phyloP scores from a whole-genome alignment of 2,888 invertebrate species.

The Drosophila atroscutellata region DNA sequence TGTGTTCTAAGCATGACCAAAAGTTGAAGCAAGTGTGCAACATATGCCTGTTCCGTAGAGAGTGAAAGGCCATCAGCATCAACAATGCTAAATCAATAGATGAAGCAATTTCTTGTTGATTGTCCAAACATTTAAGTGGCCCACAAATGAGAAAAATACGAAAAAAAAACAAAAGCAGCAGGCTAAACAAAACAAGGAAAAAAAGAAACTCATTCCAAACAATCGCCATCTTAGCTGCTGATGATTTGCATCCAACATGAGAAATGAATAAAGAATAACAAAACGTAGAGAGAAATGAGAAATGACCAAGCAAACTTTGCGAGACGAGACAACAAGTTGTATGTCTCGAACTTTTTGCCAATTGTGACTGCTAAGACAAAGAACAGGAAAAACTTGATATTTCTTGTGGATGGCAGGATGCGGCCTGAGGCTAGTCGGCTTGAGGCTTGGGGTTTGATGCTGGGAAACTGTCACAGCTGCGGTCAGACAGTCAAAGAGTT shows the following conservation, averaged over 20 bases:
- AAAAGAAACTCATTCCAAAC: neutral
- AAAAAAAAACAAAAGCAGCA: conserved; percentile 18
- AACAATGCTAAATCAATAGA: conserved; percentile 58
- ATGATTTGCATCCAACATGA: conserved; percentile 52
- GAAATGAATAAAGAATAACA: neutral
- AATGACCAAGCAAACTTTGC: conserved; percentile 50
- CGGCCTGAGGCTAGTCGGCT: conserved; percentile 1
- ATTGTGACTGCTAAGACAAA: conserved; percentile 39
- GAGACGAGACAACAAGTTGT: conserved; percentile 69
- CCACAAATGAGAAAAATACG: conserved; percentile 53
- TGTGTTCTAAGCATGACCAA: conserved; percentile 1
- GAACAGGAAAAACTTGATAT: conserved; percentile 19
- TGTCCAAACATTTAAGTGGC: conserved; percentile 43
- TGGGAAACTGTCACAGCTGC: conserved; percentile 41
- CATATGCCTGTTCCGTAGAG: conserved; percentile 45
- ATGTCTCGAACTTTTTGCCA: conserved; percentile 33
- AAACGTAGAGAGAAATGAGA: conserved; percentile 24
- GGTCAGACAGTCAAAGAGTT: conserved; percentile 71
- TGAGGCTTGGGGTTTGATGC: neutral
- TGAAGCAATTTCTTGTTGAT: conserved; percentile 54
- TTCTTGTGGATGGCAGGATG: neutral
- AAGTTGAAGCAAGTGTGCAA: conserved; percentile 50
- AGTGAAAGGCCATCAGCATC: neutral
- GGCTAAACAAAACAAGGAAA: conserved; percentile 2
- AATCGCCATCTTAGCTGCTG: conserved; percentile 18